Evolutionary conservation across 2,797 vertebrate species (phyloP), one percentile per base, ranked within the genome.

Genomic region (Amazonetta brasiliensis): DNA sequence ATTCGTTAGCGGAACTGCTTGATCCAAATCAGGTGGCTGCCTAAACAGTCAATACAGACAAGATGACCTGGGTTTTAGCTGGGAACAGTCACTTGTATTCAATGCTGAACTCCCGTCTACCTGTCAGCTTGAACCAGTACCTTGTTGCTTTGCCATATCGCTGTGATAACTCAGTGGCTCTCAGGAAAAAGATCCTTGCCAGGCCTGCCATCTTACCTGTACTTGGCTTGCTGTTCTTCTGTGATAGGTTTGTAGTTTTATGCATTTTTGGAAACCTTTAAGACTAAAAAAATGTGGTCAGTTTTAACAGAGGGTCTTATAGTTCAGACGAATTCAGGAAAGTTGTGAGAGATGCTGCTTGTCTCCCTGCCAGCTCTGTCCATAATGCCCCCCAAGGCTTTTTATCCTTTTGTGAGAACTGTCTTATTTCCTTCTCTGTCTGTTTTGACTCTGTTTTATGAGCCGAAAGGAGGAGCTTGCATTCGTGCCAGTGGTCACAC

Each of bases 381-480:
- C 73, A 6, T 23, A 30, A 14, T 33, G 43, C 20, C 41, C 43
- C 67, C 52, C 39, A 16, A 35, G 56, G 81, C 33, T 85, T 89
- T 63, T 76, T 84, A n/a, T 31, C 22, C n/a, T 80, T 85, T 77
- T 78, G 41, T 4, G 3, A 74, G 64, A 63, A 4, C 48, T 64
- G 18, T 68, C 41, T 46, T 85, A 35, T 58, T 72, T 76, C 71
- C 64, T 82, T 84, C 77, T 44, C 88, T 11, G 0, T 84, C 78
- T 80, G 54, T 75, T 90, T 89, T 88, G 84, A 71, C 79, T 88
- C 58, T 88, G 85, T 11, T 73, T 62, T 66, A 23, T 39, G 80
- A 88, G 35, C 58, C 58, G 11, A 62, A 87, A n/a, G 87, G 58
- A 91, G 71, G 66, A 92, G 62, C 21, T 73, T 66, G 63, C 26